Evolutionary conservation across 2,888 invertebrate genomes (phyloP), one percentile per base, ranked within the genome.

Genomic region (Matsumyia berberina): DNA sequence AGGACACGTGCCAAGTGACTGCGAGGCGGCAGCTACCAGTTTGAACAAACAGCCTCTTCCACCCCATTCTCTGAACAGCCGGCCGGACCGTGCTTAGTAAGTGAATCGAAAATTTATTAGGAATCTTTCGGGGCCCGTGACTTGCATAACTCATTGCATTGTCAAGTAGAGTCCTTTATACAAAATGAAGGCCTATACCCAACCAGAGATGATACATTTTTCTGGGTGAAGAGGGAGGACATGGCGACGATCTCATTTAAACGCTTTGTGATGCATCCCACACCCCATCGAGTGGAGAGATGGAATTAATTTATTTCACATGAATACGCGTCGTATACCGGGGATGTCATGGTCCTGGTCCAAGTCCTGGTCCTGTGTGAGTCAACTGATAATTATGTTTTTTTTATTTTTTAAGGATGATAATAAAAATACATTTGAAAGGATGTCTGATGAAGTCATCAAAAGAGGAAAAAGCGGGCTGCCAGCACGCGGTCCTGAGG

Each of bases 121-220:
- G 60, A 80, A 69, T 55, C 55, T 64, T 79, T 74, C 69, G 64
- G 70, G 67, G 60, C 69, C 69, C 85, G 85, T 85, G 85, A 85
- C 85, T 80, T 85, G 85, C 79, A 85, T 85, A 80, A 79, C 80
- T 85, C 85, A 85, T 76, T 85, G 85, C 85, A 85, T 74, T 85
- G 80, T 80, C 74, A 78, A 80, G 24, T 24, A 24, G 46, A 46
- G 64, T 74, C 46, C 35, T 72, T 19, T 72, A 39, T 67, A 35
- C 35, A 8, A 11, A 3, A 39, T 37, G 49, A 24, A 24, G 24
- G 51, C 31, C 46, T 46, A 42, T 29, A 24, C 24, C 1, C 24
- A 29, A 1, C 24, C 51, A 42, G 39, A 12, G 62, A 78, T 78
- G 72, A 73, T 78, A 72, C 67, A 73, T 83, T 83, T 67, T 6